Evolutionary conservation across 1,140 invertebrate species (phyloP), one percentile per base, ranked within the genome.

Genomic region (Drosophila guanche): DNA sequence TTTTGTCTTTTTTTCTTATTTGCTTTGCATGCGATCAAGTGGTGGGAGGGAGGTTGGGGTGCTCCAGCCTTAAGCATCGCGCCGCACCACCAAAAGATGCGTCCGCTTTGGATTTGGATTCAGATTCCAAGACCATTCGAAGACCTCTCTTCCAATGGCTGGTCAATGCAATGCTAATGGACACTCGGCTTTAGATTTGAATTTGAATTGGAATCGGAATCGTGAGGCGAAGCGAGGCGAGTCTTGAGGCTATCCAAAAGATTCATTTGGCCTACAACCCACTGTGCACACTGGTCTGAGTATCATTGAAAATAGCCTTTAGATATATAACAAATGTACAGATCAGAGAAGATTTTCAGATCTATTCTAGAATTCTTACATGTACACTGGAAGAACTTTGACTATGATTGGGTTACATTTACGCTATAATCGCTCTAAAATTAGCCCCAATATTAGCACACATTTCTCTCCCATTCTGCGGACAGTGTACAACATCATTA

Each of bases 131-230:
- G 47, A 47, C 29, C 65, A 53, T 47, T 52, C 53, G 47, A 42
- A 72, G 65, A 51, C 50, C 69, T 45, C 65, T 53, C 57, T 70
- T 69, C 65, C 53, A 27, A 50, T 27, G 48, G 57, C 59, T 53
- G 58, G 53, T 65, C 76, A 85, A 84, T 84, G 75, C 73, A 81
- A 73, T 73, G 73, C 79, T 81, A 80, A 79, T 79, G 68, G 48
- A 63, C 56, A 63, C 56, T 54, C 58, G 33, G 43, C 62, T 70
- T 62, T 62, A 37, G 59, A 76, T 78, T 78, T 46, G 43, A 56
- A 71, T 81, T 67, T 80, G 61, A 75, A 67, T 76, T 71, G 66
- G 60, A 61, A 84, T 79, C 60, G 75, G 58, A 73, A 79, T 77
- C 42, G 65, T 71, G 25, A 27, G 25, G 71, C 51, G 61, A 53